phyloP scores from a whole-genome alignment of 2,888 invertebrate species.

The Mermis nigrescens region DNA sequence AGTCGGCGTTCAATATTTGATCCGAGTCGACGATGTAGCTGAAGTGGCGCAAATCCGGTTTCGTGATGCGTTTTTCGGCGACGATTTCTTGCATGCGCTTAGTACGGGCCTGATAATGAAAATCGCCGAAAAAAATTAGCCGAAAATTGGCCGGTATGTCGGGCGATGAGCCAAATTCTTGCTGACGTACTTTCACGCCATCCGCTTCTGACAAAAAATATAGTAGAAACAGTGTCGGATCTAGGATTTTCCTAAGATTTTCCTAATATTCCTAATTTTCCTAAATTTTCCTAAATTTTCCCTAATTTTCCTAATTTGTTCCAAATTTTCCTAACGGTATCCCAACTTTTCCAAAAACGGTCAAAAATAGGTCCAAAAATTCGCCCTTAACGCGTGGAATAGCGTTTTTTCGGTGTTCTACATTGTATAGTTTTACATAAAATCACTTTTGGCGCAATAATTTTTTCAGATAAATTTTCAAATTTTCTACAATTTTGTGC shows the following conservation, averaged over 20 bases:
- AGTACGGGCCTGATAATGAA: constrained; percentile 2
- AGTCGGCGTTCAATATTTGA: not conserved
- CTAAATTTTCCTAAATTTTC: not conserved
- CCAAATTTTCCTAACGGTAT: not conserved
- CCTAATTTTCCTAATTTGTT: not conserved
- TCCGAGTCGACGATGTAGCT: not conserved
- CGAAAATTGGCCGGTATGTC: not conserved
- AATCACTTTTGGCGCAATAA: too few relatives aligned
- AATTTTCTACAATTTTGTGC: too few relatives aligned
- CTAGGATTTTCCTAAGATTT: not conserved
- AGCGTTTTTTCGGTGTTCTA: too few relatives aligned
- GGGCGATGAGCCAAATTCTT: not conserved
- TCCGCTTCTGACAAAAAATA: not conserved
- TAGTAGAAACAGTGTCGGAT: not conserved
- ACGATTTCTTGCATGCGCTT: not conserved
- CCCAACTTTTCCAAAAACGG: too few relatives aligned
- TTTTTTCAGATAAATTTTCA: too few relatives aligned
- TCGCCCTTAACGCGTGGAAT: too few relatives aligned
- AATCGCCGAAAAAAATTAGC: not conserved
- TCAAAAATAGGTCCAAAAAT: too few relatives aligned
- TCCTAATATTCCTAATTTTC: not conserved
- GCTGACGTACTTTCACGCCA: not conserved
- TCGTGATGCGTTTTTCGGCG: not conserved
- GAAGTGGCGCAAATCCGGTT: not conserved
- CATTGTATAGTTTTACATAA: too few relatives aligned